Evolutionary conservation across 2,113 vertebrate genomes (phyloP).

Genomic region (Myotis brandtii): DNA sequence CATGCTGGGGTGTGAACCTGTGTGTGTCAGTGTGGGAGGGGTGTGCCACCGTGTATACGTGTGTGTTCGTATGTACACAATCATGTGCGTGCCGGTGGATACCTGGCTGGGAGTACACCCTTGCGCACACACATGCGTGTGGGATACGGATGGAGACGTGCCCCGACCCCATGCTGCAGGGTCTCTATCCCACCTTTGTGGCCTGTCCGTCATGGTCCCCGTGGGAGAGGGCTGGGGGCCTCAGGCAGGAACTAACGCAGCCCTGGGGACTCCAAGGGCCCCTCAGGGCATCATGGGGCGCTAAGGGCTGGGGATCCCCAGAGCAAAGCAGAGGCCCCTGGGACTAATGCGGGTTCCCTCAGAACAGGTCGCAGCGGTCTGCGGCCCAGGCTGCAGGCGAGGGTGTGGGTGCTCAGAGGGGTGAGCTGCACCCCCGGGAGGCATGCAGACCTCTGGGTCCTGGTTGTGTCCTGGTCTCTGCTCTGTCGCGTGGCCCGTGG

Average conservation of each 20-base stretch:
- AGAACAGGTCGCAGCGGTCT: background rate
- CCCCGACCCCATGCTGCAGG: background rate
- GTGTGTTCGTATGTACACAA: background rate
- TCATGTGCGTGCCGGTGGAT: rapidly evolving
- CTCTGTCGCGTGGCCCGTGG: background rate
- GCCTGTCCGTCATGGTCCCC: background rate
- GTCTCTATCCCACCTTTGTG: no score
- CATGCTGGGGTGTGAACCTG: rapidly evolving
- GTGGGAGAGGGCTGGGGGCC: background rate
- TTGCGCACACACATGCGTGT: rapidly evolving
- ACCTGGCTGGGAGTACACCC: background rate
- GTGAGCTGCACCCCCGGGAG: no score
- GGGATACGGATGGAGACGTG: background rate
- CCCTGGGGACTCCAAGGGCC: no score
- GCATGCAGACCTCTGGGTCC: no score
- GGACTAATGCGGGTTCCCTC: background rate
- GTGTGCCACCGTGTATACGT: background rate
- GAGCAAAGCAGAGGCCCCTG: background rate
- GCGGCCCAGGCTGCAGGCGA: no score
- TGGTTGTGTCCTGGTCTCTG: no score
- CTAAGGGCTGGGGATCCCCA: background rate
- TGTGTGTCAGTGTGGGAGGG: background rate
- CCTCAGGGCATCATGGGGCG: no score
- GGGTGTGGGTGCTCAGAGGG: no score
- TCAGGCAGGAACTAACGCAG: background rate